Conservation (phyloP, 1,140 invertebrate species). For the Theocolax elegans region DNA sequence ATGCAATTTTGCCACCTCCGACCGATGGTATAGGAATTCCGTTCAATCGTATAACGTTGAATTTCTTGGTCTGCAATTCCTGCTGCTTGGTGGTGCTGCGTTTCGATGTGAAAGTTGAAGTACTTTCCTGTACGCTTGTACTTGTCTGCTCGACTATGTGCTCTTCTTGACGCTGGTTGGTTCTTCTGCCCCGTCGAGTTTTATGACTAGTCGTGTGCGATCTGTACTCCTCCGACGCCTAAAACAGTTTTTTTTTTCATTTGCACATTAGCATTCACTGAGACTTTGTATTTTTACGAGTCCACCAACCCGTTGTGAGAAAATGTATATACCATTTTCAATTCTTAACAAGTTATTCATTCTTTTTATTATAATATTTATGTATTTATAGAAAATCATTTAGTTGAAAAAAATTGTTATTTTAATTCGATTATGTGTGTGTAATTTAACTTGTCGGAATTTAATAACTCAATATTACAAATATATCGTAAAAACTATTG, state of each 20-base stretch:
- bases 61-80: slow-evolving; percentile 53
- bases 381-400: no score
- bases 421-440: no score
- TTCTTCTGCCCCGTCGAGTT: slow-evolving; percentile 57
- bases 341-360: no score
- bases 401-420: no score
- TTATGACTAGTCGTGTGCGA: slow-evolving; percentile 59
- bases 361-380: no score
- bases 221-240: slow-evolving; percentile 65
- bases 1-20: slow-evolving; percentile 77
- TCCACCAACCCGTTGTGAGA: no score
- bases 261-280: background rate
- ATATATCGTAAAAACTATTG: no score
- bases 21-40: slow-evolving; percentile 78
- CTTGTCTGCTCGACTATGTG: slow-evolving; percentile 58
- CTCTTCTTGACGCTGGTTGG: slow-evolving; percentile 58
- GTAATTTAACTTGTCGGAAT: no score
- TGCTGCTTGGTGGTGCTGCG: slow-evolving; percentile 48
- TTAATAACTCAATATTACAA: no score
- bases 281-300: no score
- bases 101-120: slow-evolving; percentile 53
- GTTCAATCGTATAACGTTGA: slow-evolving; percentile 75
- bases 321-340: no score
- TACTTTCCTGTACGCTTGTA: slow-evolving; percentile 55
- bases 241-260: slow-evolving; percentile 40